Base-by-base conservation (phyloP, 2,797 vertebrate genomes). In the Lepilemur septentrionalis region DNA sequence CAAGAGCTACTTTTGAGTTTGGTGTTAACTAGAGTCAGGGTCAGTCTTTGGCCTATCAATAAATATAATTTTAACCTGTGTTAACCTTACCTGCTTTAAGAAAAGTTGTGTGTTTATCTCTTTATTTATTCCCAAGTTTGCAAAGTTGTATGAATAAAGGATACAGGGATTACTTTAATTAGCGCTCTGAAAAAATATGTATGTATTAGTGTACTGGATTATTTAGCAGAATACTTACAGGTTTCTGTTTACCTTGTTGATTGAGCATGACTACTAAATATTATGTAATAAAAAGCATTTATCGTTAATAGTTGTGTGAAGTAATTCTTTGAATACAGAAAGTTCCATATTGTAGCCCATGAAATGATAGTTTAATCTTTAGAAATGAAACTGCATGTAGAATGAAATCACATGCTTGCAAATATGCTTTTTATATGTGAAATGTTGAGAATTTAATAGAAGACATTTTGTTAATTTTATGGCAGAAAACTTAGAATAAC, bases 121-220 rank as follows among this genome's bases (percentile, higher is more conserved):
- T 98, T 96, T 98, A 59, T 98, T 98, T 97, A 98, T 98, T 98
- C 92, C 94, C 92, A 48, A 72, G 52, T 89, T 95, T 98, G 98
- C 93, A 97, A 96, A 97, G 93, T 46, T 72, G 14, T 96, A 96
- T 89, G 91, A 94, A 78, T 93, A 92, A 98, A 98, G 94, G 91
- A 97, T 79, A 73, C n/a, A 78, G 83, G 94, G 94, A 89, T 81
- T 95, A 93, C 85, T 95, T 87, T 80, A 94, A 78, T 97, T 91
- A 97, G 87, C 38, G 90, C 61, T 97, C 81, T 88, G 94, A 76
- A 96, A 92, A 93, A 92, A 0, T 59, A 61, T 63, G 79, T 93
- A 83, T 43, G 11, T 76, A 55, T 76, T 89, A 95, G 87, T 98
- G 59, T 97, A 89, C 65, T 73, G 73, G 94, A 88, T 92, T 86